These are phyloP conservation scores for Autographa gamma DNA, from an alignment of 2,888 invertebrate species.

Conservation along the genomic window DNA sequence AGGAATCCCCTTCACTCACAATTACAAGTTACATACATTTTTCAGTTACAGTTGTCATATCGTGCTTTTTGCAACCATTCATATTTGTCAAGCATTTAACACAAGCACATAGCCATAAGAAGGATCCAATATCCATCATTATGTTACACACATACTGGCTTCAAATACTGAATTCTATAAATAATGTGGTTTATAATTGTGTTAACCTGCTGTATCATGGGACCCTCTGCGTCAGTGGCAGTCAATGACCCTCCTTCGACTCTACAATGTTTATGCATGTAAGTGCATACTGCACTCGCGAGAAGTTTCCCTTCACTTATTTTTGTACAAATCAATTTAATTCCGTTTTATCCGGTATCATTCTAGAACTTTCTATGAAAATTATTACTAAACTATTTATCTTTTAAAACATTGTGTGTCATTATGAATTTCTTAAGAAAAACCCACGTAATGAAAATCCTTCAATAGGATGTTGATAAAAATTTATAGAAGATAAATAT, in stretches of 20 bases:
- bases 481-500: no score
- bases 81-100: no score
- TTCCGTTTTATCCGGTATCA: neutral
- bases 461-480: neutral
- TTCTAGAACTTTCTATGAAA: constrained; percentile 9
- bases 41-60: no score
- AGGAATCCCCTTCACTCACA: no score
- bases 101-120: no score
- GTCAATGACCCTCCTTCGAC: constrained; percentile 44
- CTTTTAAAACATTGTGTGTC: neutral
- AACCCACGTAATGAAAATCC: neutral
- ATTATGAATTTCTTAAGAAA: neutral
- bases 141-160: no score
- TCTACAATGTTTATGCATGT: constrained; percentile 10
- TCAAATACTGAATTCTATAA: neutral
- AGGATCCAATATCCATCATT: no score
- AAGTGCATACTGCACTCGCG: neutral
- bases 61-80: no score
- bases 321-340: constrained; percentile 2
- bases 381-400: neutral
- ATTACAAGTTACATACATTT: no score
- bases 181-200: constrained; percentile 11
- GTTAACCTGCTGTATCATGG: constrained; percentile 10
- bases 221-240: constrained; percentile 38
- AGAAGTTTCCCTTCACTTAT: constrained; percentile 12